Evolutionary conservation across 2,113 vertebrate species (phyloP).

Genomic region (Indicator maculatus): DNA sequence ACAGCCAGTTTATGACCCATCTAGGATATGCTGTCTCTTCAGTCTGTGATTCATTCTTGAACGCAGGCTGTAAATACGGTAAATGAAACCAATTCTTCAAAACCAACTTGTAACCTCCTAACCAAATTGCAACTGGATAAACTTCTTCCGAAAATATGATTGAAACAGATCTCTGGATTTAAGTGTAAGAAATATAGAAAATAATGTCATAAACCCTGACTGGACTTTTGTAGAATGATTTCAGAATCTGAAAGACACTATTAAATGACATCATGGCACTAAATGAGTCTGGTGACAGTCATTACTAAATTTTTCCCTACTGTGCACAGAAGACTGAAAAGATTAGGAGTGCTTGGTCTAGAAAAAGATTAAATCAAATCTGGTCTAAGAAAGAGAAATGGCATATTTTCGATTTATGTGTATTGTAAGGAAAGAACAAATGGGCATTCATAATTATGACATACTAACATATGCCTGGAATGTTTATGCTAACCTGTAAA

Average conservation of each 20-base stretch:
- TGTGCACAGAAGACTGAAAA: neutral
- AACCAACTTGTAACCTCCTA: neutral
- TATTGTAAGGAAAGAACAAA: neutral
- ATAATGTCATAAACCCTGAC: neutral
- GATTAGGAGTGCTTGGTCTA: neutral
- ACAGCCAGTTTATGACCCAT: neutral
- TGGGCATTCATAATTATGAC: neutral
- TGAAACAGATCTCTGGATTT: neutral
- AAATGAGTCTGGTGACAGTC: neutral
- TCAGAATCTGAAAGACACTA: neutral
- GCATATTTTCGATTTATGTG: neutral
- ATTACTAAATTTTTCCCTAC: neutral
- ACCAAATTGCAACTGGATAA: neutral
- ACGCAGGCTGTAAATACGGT: slow-evolving; percentile 15
- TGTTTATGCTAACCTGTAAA: neutral
- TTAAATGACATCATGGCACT: neutral
- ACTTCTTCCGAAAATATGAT: neutral
- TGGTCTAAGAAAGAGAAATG: neutral
- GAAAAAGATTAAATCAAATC: neutral
- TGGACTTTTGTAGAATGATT: neutral
- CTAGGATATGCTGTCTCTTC: neutral
- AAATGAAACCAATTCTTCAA: neutral
- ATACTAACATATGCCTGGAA: neutral
- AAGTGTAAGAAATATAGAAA: neutral
- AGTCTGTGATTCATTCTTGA: slow-evolving; percentile 4